Percentiles rank a stretch among this genome's conserved stretches.
These are phyloP conservation scores for Sterrhoptilus dennistouni DNA, from an alignment of 2,113 vertebrate species.

Conservation along the genomic window DNA sequence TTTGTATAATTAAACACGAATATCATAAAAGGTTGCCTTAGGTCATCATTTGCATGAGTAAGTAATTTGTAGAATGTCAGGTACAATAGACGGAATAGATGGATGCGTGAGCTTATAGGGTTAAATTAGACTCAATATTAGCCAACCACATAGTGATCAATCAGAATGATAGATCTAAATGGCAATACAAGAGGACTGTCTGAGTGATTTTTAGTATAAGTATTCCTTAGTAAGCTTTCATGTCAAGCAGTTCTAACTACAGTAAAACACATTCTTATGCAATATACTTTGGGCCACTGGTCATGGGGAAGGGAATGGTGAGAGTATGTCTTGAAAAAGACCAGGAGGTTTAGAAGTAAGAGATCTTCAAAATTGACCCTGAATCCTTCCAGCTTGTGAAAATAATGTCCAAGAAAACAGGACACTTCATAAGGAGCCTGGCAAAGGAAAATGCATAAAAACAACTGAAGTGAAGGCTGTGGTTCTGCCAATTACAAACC, in stretches of 20 bases:
- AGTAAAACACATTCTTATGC: neutral
- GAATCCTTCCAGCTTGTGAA: neutral
- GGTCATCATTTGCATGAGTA: slow-evolving; percentile 97
- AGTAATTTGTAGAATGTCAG: slow-evolving; percentile 98
- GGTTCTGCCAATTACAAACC: neutral
- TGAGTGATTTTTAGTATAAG: slow-evolving; percentile 65
- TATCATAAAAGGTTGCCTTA: slow-evolving; percentile 89
- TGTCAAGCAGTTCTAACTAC: slow-evolving; percentile 14
- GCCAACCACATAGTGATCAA: slow-evolving; percentile 96
- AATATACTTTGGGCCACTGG: neutral
- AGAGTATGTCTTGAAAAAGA: neutral
- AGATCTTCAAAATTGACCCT: neutral
- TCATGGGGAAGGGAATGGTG: neutral
- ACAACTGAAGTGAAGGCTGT: neutral
- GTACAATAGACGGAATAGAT: slow-evolving; percentile 91
- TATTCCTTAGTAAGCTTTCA: slow-evolving; percentile 76
- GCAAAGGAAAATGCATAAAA: neutral
- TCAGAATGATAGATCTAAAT: slow-evolving; percentile 99
- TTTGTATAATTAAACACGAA: slow-evolving; percentile 97
- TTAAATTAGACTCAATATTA: slow-evolving; percentile 99
- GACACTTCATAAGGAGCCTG: neutral
- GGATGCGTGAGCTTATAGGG: slow-evolving; percentile 90
- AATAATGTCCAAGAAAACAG: neutral
- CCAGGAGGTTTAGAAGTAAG: neutral
- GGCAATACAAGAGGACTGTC: slow-evolving; percentile 89